Evolutionary conservation across 2,797 vertebrate genomes (phyloP), one percentile per base, ranked within the genome.

Genomic region (Epinephelus malabaricus): DNA sequence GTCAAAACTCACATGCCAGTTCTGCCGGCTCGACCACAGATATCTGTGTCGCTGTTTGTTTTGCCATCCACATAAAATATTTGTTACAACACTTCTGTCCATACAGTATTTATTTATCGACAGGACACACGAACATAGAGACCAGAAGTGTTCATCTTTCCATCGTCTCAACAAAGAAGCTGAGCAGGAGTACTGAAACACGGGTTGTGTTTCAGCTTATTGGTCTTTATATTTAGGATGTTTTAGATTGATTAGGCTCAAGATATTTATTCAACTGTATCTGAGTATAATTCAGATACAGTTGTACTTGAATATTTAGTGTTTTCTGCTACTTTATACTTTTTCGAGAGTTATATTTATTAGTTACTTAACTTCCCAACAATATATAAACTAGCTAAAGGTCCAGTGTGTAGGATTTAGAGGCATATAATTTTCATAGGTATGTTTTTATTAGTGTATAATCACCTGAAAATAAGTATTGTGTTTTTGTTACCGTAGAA

Each of bases 1-100:
- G 74, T 88, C 56, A 82, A 69, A 78, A 78, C 74, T 86, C 70
- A 51, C 72, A 60, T 47, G 73, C 66, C n/a, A 63, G 47, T 68
- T 73, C 69, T 81, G 80, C 70, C 30, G 56, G 59, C 71, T 53
- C 68, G 43, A 13, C 64, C 43, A 21, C 79, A 79, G 50, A 73
- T 49, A 69, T 61, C 30, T 67, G 54, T 50, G 8, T 50, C 17
- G 14, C 51, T 7, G 40, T 40, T 30, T 15, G 60, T 82, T 77
- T 66, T 30, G 1, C 69, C 43, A 34, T 51, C n/a, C 15, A 68
- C 58, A 72, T 68, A 54, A 51, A 43, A 79, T 70, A 67, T 64
- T 43, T 85, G 25, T 30, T 40, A 51, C 30, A 77, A 63, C 46
- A 60, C 11, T 56, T 66, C 4, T 3, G 11, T 76, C 64, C 17